These are phyloP conservation scores for Bombus difficillimus DNA, from an alignment of 1,140 invertebrate species.

Conservation along the genomic window DNA sequence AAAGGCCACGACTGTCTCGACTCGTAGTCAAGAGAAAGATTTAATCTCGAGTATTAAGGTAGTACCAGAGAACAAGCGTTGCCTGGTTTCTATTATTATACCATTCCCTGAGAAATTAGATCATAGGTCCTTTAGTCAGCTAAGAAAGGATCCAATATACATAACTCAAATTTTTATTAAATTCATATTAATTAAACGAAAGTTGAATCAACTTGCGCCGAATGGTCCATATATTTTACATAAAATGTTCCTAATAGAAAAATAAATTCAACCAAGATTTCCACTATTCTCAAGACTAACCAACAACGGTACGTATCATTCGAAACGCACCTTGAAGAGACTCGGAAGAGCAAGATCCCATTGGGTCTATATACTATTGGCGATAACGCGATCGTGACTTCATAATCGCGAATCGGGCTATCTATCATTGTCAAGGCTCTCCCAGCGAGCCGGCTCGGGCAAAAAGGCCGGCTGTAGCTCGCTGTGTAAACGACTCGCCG, in stretches of 20 bases:
- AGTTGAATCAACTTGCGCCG: no score
- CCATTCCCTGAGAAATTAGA: no score
- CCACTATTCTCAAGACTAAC: background rate
- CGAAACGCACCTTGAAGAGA: background rate
- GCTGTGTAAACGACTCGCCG: slow-evolving; percentile 71
- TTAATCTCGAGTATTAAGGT: background rate
- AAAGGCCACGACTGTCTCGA: background rate
- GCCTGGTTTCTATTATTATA: no score
- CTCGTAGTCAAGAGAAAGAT: background rate
- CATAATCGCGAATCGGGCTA: slow-evolving; percentile 71
- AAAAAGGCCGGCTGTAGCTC: slow-evolving; percentile 67
- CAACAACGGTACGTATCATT: background rate
- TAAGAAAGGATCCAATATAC: no score
- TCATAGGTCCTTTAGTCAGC: no score
- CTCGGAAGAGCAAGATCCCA: background rate
- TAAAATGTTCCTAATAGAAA: no score
- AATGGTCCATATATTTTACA: no score
- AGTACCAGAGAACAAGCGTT: background rate
- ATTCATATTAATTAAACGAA: no score
- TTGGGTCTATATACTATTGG: background rate
- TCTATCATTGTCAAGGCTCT: slow-evolving; percentile 75
- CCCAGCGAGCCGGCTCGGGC: slow-evolving; percentile 1
- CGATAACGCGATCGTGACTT: slow-evolving; percentile 64
- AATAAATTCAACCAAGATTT: background rate
- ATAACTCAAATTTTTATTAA: no score